Evolutionary conservation across 2,797 vertebrate species (phyloP), one percentile per base, ranked within the genome.

Genomic region (Vespertilio murinus): DNA sequence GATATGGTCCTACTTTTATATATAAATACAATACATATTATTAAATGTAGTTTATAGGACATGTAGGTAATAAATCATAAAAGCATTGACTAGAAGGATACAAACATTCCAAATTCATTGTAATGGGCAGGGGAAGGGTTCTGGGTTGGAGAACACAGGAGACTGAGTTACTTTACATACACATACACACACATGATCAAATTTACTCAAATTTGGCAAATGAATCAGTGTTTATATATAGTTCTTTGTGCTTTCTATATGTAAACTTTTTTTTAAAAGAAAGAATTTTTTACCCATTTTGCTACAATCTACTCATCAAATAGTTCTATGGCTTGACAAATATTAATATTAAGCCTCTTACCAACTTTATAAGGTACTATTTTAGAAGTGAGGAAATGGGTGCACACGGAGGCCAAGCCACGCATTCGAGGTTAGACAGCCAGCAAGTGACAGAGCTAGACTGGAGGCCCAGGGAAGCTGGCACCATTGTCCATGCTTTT

Each of bases 191-290:
- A 2, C 49, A 42, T 54, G 42, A 42, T 69, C 61, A 33, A 77
- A 94, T 84, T 65, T 79, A 67, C 52, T 92, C 86, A 88, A 59
- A 20, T 84, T 90, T 75, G 30, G n/a, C 69, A 42, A 85, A 67
- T 61, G 45, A 17, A 22, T 54, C 20, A 23, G 78, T 82, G 13
- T 81, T 35, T 74, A 64, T 64, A 90, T 10, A 52, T 69, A 35
- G 17, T 81, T 69, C 22, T 61, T 88, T 88, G 14, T 71, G 47
- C 20, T 85, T 88, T 61, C 40, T 73, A 33, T 23, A 49, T 73
- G 70, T 64, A 85, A 73, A 83, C 20, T 45, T 49, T 71, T 79
- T 64, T 79, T 59, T 64, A 79, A 80, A 20, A 67, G 13, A 94
- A 71, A 59, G 5, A 65, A 23, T 38, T 52, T 74, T 86, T 81